phyloP scores from a whole-genome alignment of 2,113 vertebrate species.

The Serinus canaria region DNA sequence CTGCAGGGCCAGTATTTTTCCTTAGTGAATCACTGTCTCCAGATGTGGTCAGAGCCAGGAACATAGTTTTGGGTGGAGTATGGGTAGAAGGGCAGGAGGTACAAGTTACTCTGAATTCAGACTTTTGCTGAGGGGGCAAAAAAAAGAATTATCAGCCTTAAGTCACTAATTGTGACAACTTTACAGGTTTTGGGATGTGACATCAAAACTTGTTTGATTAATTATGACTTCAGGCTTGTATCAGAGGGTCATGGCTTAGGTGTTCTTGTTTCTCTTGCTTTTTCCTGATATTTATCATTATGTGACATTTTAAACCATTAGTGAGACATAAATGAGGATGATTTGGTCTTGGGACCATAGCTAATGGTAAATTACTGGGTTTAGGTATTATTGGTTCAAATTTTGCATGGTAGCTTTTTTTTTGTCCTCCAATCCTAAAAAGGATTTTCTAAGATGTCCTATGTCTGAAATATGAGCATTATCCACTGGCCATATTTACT shows the following conservation, averaged over 20 bases:
- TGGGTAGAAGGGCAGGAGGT: neutral
- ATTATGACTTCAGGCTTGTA: neutral
- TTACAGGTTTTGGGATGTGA: neutral
- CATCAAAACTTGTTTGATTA: neutral
- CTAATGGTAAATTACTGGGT: neutral
- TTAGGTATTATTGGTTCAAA: neutral
- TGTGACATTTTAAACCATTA: neutral
- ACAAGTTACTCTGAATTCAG: neutral
- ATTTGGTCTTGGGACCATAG: neutral
- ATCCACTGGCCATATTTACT: neutral
- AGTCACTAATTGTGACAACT: neutral
- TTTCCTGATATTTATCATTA: conserved; percentile 14
- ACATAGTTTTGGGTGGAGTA: neutral
- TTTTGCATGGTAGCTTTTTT: neutral
- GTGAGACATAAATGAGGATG: neutral
- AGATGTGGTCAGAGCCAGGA: neutral
- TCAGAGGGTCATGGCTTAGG: neutral
- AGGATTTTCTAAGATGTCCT: neutral
- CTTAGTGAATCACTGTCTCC: neutral
- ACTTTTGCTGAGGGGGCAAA: neutral
- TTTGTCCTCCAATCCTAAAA: neutral
- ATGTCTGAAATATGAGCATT: neutral
- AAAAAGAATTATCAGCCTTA: neutral
- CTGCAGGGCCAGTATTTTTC: neutral
- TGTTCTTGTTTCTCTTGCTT: neutral